phyloP scores from a whole-genome alignment of 2,797 vertebrate genomes.

The Urophycis tenuis region DNA sequence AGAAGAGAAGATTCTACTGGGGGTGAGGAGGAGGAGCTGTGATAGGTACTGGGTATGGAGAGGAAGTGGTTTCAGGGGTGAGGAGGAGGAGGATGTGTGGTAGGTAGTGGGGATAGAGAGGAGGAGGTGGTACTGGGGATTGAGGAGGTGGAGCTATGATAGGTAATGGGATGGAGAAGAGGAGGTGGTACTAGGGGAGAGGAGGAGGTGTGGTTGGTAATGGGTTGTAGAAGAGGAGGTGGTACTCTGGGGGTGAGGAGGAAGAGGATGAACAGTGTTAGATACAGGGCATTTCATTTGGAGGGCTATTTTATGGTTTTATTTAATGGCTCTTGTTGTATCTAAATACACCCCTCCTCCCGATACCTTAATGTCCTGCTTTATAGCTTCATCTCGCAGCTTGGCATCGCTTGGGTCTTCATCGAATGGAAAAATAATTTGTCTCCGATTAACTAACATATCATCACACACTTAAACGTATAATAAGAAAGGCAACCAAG shows the following conservation, averaged over 20 bases:
- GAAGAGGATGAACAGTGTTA: background rate
- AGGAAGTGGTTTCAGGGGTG: too few species aligned
- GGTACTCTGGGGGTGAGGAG: background rate
- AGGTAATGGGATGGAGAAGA: background rate
- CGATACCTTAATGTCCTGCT: conserved; percentile 2
- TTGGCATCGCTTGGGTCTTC: background rate
- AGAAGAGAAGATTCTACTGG: background rate
- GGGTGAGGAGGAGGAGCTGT: background rate
- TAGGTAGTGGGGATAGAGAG: background rate
- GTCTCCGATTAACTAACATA: background rate
- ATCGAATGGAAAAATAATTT: background rate
- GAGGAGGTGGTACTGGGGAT: too few species aligned
- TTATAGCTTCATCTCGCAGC: background rate
- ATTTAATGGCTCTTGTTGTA: background rate
- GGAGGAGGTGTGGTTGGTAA: background rate
- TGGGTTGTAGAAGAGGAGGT: background rate
- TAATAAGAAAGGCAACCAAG: background rate
- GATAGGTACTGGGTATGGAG: too few species aligned
- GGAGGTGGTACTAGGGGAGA: background rate
- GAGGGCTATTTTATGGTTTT: background rate
- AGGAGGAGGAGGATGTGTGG: too few species aligned
- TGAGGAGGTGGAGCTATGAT: background rate
- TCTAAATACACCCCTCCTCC: background rate
- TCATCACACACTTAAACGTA: background rate
- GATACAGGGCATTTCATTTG: background rate